Percentiles rank a stretch among this genome's conserved stretches.
Evolutionary conservation across 2,113 vertebrate species (phyloP).

Genomic region (Oreotrochilus melanogaster): DNA sequence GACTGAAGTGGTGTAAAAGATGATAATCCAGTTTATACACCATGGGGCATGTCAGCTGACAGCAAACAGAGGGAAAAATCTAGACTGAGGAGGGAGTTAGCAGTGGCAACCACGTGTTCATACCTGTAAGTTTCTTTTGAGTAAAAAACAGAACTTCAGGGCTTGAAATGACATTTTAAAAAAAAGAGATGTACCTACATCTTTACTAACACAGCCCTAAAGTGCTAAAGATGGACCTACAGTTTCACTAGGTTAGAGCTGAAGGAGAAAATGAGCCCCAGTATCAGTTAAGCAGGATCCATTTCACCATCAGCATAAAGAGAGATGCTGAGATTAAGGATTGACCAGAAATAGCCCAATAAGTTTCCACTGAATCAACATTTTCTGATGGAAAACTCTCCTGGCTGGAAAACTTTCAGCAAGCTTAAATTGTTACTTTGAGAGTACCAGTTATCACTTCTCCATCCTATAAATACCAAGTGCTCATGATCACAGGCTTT

Average conservation of each 20-base stretch:
- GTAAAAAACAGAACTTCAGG: neutral
- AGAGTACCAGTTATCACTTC: neutral
- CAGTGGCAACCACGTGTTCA: neutral
- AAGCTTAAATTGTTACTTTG: neutral
- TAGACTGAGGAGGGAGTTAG: neutral
- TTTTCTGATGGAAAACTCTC: conserved; percentile 27
- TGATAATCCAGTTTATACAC: neutral
- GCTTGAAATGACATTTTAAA: neutral
- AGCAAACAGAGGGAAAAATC: neutral
- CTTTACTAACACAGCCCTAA: neutral
- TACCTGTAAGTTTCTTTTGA: neutral
- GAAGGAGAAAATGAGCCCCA: neutral
- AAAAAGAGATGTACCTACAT: neutral
- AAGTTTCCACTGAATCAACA: neutral
- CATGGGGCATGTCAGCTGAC: neutral
- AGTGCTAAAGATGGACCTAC: neutral
- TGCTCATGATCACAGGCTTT: neutral
- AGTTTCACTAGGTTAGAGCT: neutral
- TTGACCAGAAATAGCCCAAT: neutral
- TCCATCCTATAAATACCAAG: neutral
- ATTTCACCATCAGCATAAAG: neutral
- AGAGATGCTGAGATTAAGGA: neutral
- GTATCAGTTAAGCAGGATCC: neutral
- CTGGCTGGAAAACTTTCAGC: neutral
- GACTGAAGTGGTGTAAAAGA: neutral